Percentiles rank a stretch among this genome's conserved stretches.
These are phyloP conservation scores for Mellivora capensis DNA, from an alignment of 2,113 vertebrate species.

Conservation along the genomic window DNA sequence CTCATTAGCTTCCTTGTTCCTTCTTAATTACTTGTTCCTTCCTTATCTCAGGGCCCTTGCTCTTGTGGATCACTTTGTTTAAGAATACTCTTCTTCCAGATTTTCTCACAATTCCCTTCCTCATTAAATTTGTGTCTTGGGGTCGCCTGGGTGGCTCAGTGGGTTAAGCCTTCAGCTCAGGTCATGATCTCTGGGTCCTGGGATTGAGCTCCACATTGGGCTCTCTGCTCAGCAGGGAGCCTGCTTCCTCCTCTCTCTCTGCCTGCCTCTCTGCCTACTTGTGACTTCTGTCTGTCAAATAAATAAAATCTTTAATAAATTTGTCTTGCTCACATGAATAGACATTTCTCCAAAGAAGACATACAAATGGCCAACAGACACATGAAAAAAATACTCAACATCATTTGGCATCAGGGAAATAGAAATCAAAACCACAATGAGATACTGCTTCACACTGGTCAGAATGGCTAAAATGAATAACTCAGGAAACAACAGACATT, in stretches of 20 bases:
- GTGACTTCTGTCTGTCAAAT: no score
- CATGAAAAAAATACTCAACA: background rate
- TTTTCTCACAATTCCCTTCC: background rate
- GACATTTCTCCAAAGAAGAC: background rate
- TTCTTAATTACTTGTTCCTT: background rate
- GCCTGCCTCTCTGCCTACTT: no score
- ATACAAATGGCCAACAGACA: background rate
- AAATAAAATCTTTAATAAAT: no score
- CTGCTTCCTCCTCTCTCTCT: no score
- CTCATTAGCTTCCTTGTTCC: background rate
- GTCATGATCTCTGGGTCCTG: no score
- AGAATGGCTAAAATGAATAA: background rate
- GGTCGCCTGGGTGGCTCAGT: no score
- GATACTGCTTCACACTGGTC: background rate
- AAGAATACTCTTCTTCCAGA: background rate
- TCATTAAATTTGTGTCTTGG: background rate
- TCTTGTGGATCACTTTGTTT: background rate
- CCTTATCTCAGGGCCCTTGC: background rate
- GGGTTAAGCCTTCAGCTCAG: no score
- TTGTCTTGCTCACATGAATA: background rate
- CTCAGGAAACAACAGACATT: background rate
- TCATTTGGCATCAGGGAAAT: background rate
- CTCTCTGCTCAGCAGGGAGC: no score
- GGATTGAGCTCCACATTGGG: no score
- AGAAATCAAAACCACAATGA: background rate